Evolutionary conservation across 1,140 invertebrate genomes (phyloP).

Genomic region (Atopsyche davidsoni): DNA sequence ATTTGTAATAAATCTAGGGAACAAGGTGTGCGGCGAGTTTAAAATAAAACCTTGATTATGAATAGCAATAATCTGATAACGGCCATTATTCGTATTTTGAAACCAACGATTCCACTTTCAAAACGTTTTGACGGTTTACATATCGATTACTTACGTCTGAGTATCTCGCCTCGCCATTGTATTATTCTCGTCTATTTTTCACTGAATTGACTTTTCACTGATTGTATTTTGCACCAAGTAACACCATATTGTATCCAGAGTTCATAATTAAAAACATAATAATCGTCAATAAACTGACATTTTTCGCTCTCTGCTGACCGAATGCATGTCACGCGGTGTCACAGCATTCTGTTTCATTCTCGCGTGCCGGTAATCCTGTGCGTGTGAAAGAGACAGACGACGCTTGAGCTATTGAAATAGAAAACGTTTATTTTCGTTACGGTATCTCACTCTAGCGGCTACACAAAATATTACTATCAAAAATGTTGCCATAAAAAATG

Average conservation of each 20-base stretch:
- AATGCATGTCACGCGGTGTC: slow-evolving; percentile 1
- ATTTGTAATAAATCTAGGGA: no score
- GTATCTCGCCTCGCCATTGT: slow-evolving; percentile 12
- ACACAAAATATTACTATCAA: not conserved
- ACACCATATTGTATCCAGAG: slow-evolving; percentile 10
- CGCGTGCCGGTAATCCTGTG: not conserved
- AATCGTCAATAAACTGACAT: slow-evolving; percentile 13
- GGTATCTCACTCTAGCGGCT: not conserved
- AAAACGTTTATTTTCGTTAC: slow-evolving; percentile 24
- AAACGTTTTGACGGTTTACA: slow-evolving; percentile 18
- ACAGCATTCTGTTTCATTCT: slow-evolving; percentile 12
- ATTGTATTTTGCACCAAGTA: slow-evolving; percentile 4
- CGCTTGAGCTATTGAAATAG: slow-evolving; percentile 1
- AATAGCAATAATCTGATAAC: no score
- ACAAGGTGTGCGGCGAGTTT: no score
- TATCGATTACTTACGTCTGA: slow-evolving; percentile 19
- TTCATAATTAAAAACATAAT: slow-evolving; percentile 11
- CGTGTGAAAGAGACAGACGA: slow-evolving; percentile 6
- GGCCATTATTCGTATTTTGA: no score
- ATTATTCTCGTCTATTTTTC: slow-evolving; percentile 4
- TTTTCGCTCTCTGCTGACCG: slow-evolving; percentile 12
- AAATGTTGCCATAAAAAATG: no score
- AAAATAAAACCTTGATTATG: no score
- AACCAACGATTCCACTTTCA: slow-evolving; percentile 11
- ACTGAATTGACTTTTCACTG: slow-evolving; percentile 6